A percentile compares a stretch with the other conserved stretches of the same genome.
Conservation (phyloP, 2,113 vertebrate species). For the Argyrosomus japonicus region DNA sequence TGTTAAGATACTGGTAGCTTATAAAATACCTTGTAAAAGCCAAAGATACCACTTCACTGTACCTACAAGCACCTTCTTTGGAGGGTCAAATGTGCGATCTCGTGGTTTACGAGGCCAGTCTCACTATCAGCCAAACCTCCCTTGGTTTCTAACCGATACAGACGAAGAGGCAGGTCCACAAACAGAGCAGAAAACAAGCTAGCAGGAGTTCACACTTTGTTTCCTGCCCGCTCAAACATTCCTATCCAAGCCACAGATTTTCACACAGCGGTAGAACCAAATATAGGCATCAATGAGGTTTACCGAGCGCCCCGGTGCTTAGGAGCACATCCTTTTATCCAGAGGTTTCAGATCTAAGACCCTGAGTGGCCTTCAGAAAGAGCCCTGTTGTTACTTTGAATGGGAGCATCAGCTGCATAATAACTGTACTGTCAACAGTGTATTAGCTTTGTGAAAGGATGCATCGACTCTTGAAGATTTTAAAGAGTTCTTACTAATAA, state of each 20-base stretch:
- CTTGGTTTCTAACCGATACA: neutral
- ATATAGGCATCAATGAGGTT: slow-evolving; percentile 74
- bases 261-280: slow-evolving; percentile 65
- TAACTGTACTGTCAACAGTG: neutral
- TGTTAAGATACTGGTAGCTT: neutral
- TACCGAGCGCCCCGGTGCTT: slow-evolving; percentile 34
- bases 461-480: neutral
- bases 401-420: neutral
- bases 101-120: neutral
- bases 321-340: slow-evolving; percentile 54
- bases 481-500: neutral
- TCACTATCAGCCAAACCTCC: slow-evolving; percentile 12
- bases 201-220: slow-evolving; percentile 48
- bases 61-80: neutral
- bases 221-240: slow-evolving; percentile 76
- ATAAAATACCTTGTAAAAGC: neutral
- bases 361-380: slow-evolving; percentile 24
- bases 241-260: slow-evolving; percentile 62
- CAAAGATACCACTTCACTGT: neutral
- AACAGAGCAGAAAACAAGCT: slow-evolving; percentile 56
- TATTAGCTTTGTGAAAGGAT: neutral
- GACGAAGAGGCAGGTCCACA: slow-evolving; percentile 25
- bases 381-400: neutral
- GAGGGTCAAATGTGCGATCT: slow-evolving; percentile 31
- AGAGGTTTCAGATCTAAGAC: slow-evolving; percentile 53